These are phyloP conservation scores for Tethya wilhelma DNA, from an alignment of 37 sponge, comb jelly and placozoan species.

Conservation along the genomic window DNA sequence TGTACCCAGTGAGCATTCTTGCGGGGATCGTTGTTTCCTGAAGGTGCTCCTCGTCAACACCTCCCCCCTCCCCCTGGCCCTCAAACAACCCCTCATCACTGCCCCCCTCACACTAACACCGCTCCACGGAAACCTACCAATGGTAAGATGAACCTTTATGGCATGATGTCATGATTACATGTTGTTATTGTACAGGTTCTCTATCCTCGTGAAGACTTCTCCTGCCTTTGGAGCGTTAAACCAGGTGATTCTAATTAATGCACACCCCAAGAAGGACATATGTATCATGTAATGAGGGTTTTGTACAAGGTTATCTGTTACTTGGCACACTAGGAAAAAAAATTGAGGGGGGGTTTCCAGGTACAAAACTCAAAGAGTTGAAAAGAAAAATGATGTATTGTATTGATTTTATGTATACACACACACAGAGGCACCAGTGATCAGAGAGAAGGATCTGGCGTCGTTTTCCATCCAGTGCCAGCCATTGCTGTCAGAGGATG, in stretches of 20 bases:
- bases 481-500: constrained; percentile 5
- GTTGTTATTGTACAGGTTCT: constrained; percentile 17
- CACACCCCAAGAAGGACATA: no score
- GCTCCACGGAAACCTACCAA: constrained; percentile 24
- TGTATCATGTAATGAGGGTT: no score
- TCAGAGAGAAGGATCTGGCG: no score
- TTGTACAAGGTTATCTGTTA: no score
- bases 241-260: no score
- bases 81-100: constrained; percentile 12
- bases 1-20: constrained; percentile 26
- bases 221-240: constrained; percentile 21
- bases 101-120: constrained; percentile 1
- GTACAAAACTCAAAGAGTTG: no score
- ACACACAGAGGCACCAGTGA: no score
- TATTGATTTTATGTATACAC: no score
- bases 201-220: constrained; percentile 25
- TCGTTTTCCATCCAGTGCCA: neutral
- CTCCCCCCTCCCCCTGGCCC: constrained; percentile 21
- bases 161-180: no score
- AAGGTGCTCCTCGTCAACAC: constrained; percentile 40
- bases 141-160: constrained; percentile 3
- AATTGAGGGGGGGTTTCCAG: no score
- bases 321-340: no score
- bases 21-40: constrained; percentile 30
- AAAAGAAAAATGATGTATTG: no score